Evolutionary conservation across 1,140 invertebrate genomes (phyloP).

Genomic region (Aleiodes sp.): DNA sequence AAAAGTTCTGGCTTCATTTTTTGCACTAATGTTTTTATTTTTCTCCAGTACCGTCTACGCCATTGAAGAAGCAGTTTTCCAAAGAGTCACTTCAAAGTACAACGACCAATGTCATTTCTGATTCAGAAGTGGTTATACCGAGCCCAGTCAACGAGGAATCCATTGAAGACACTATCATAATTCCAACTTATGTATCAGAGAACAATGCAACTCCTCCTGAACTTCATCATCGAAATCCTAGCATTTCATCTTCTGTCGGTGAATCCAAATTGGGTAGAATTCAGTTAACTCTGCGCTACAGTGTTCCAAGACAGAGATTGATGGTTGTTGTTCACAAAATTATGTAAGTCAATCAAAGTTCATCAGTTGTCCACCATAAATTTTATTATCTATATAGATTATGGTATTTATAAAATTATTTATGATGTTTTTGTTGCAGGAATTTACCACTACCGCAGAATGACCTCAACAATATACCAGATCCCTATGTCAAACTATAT

Average conservation of each 20-base stretch:
- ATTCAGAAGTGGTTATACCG: constrained; percentile 40
- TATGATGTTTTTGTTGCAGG: constrained; percentile 60
- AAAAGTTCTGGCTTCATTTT: neutral
- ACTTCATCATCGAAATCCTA: constrained; percentile 59
- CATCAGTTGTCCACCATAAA: too few relatives aligned
- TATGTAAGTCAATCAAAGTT: constrained; percentile 84
- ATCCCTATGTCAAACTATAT: constrained; percentile 95
- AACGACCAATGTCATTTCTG: constrained; percentile 47
- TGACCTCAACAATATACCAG: constrained; percentile 88
- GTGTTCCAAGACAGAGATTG: constrained; percentile 80
- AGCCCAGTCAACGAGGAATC: constrained; percentile 40
- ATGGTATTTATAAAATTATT: neutral
- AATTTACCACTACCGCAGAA: constrained; percentile 81
- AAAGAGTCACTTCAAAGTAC: constrained; percentile 60
- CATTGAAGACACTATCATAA: constrained; percentile 48
- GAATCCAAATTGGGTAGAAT: constrained; percentile 81
- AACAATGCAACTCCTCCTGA: constrained; percentile 44
- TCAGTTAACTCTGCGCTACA: constrained; percentile 87
- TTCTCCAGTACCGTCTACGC: constrained; percentile 51
- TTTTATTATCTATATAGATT: constrained; percentile 38
- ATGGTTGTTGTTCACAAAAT: constrained; percentile 88
- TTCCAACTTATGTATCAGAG: constrained; percentile 48
- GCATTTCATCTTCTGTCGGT: constrained; percentile 70
- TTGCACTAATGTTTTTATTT: constrained; percentile 26
- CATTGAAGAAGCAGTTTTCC: constrained; percentile 56